A percentile compares a stretch with the other conserved stretches of the same genome.
Evolutionary conservation across 2,888 invertebrate species (phyloP).

Genomic region (Ochropleura leucogaster): DNA sequence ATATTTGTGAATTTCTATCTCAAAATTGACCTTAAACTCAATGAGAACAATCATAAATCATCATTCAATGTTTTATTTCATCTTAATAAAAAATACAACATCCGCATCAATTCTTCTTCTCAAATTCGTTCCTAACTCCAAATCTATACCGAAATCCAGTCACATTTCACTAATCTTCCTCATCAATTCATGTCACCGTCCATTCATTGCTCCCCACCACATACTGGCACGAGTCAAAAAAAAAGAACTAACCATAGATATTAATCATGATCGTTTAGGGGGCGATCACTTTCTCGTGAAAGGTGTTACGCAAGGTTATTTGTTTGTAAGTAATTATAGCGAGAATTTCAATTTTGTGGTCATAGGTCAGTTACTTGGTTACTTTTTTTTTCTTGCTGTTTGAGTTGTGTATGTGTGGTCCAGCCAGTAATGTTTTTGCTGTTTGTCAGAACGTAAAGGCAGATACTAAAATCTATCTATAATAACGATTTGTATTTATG

Average conservation of each 20-base stretch:
- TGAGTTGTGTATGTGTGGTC: neutral
- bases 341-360: conserved; percentile 61
- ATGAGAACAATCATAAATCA: neutral
- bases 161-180: neutral
- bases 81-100: fast-evolving
- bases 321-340: conserved; percentile 63
- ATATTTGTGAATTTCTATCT: neutral
- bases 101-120: neutral
- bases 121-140: neutral
- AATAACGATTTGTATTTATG: neutral
- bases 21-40: too few species aligned
- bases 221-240: conserved; percentile 47
- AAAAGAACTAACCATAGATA: conserved; percentile 35
- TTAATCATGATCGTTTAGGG: conserved; percentile 71
- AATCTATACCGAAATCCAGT: neutral
- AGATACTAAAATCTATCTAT: neutral
- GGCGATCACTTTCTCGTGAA: conserved; percentile 60
- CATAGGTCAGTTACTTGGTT: conserved; percentile 62
- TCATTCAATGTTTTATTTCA: too few species aligned
- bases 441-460: neutral
- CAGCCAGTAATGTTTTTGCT: neutral
- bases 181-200: conserved; percentile 44
- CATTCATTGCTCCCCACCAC: conserved; percentile 22
- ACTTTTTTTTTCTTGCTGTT: conserved; percentile 17
- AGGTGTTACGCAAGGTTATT: conserved; percentile 65